Evolutionary conservation across 2,888 invertebrate genomes (phyloP), one percentile per base, ranked within the genome.

Genomic region (Augiades crinisus): DNA sequence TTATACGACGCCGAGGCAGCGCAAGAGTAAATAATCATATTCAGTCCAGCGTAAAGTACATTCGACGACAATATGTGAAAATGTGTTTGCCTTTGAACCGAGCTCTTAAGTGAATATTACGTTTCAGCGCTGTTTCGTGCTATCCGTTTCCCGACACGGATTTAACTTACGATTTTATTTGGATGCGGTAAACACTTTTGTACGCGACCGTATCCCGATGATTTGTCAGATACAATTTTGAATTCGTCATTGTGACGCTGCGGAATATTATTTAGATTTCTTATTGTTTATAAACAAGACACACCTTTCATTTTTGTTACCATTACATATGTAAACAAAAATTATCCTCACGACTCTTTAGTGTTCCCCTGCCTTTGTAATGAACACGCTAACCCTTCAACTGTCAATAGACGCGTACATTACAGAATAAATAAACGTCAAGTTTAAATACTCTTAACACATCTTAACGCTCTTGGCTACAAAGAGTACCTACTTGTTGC

Each of bases 21-120:
- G 36, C 46, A 16, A 46, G 27, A 36, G 46, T 47, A 37, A 37
- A 44, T 44, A 44, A 31, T 44, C 31, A 44, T 33, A 44, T 33
- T 44, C 41, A 33, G 31, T 44, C 44, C 44, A 44, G 10, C 33
- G 44, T 44, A 33, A 30, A 33, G 44, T 33, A 45, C 34, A 45
- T 37, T 37, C 37, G 3, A 47, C 40, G 31, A 38, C 40, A 47
- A 4, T 21, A 38, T 47, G 40, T 40, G 40, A 47, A 47, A 40
- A 47, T 40, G 22, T 47, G 40, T 47, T 47, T 47, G 22, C 31
- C 8, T 40, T 40, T 47, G 30, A 27, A 40, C 21, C 40, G 8
- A 14, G 47, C 16, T 47, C 38, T 38, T 47, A 40, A 40, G 47
- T 40, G 47, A 40, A 38, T 47, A 47, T 46, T 40, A 47, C 40